Base-by-base conservation (phyloP, 2,888 invertebrate species). In the Pachymerium ferrugineum region DNA sequence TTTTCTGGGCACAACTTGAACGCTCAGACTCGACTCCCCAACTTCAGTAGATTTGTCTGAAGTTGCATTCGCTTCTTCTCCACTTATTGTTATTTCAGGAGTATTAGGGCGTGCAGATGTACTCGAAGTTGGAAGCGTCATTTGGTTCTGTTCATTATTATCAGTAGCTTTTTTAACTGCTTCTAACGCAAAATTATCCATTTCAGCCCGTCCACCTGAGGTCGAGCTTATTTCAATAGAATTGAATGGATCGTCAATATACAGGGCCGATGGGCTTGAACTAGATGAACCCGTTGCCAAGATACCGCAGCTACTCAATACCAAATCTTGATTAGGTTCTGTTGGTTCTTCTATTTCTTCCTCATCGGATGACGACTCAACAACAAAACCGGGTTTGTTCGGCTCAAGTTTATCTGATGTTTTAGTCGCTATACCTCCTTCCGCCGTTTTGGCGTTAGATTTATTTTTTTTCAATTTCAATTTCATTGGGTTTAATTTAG, bases 401-500 rank as follows among this genome's bases (percentile, higher is more conserved):
- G 30, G 12, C 28, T 69, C 14, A 1, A 10, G 14, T 30, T 69
- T 10, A 16, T 31, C 31, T 1, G 69, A 10, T 14, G 30, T 12
- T 69, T 69, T 10, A 69, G 19, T 19, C 2, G 30, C 0, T 8
- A 33, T 19, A 8, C 22, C 30, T 10, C 19, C n/a, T 69, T 69
- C 69, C 8, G 69, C 30, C 22, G 30, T 69, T 30, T 69, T 69
- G 30, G 22, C 76, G 76, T 69, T 77, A 76, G 25, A 76, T 76
- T 68, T 79, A 78, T 54, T 74, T 33, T 30, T 67, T 28, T 62
- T 74, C 30, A 54, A 31, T 70, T 42, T 30, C 89, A 85, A 28
- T 87, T 87, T 78, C 87, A 91, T 84, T 79, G 89, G 89, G 81
- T 91, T 91, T 42, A 94, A 82, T 81, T 92, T 93, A 75, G 91